phyloP scores from a whole-genome alignment of 2,888 invertebrate species.

The Galerucella nymphaeae region DNA sequence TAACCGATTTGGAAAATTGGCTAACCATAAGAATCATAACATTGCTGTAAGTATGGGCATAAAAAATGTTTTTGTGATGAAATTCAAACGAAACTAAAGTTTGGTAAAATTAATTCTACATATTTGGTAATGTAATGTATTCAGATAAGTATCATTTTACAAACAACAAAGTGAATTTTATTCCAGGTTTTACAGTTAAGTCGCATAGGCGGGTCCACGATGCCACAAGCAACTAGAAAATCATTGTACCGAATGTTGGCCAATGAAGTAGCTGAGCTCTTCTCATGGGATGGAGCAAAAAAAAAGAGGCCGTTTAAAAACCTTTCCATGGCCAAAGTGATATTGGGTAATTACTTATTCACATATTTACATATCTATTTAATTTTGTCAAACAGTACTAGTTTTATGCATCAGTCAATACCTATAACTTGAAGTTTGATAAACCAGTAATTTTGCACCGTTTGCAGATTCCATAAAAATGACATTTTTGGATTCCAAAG shows the following conservation, averaged over 20 bases:
- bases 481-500: too few species aligned
- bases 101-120: too few species aligned
- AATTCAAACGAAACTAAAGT: too few species aligned
- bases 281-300: not conserved
- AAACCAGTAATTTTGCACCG: too few species aligned
- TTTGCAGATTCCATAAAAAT: too few species aligned
- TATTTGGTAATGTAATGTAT: too few species aligned
- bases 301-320: not conserved
- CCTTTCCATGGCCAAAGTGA: not conserved
- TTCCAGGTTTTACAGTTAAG: not conserved
- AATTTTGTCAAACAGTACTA: too few species aligned
- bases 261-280: not conserved
- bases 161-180: not conserved
- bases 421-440: too few species aligned
- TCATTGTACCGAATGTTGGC: not conserved
- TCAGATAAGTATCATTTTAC: too few species aligned
- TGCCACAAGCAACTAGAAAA: not conserved
- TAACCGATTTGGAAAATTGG: not conserved
- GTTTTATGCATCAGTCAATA: too few species aligned
- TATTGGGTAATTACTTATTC: not conserved
- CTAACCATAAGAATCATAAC: not conserved
- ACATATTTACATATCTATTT: too few species aligned
- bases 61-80: not conserved
- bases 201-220: not conserved
- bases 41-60: not conserved